Base-by-base conservation (phyloP, 2,888 invertebrate species). In the Spicauda simplicius region DNA sequence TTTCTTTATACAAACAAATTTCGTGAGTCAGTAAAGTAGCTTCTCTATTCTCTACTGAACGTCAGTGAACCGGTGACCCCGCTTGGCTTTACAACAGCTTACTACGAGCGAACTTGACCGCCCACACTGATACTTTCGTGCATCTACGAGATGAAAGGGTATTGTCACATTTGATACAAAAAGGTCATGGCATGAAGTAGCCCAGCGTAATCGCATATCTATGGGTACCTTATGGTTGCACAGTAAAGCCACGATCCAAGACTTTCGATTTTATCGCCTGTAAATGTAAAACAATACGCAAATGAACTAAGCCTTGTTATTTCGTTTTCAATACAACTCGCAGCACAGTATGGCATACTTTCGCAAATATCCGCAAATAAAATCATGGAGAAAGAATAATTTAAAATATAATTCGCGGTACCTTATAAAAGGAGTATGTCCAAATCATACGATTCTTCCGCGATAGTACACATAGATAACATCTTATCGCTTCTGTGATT, bases 101-200 rank as follows among this genome's bases (percentile, higher is more conserved):
- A 88, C 82, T 82, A 83, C 76, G 76, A 80, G 83, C 82, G 82
- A 89, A 89, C 91, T 86, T 86, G 90, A 86, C 87, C 90, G 90
- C 90, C 91, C 87, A 91, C 91, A 79, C 77, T 75, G 80, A 80
- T 70, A 72, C 76, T 76, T 71, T 74, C 71, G 62, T 73, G 71
- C 50, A 25, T 25, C 25, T 19, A 53, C 50, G 37, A 61, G 37
- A 66, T 61, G 55, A 55, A 50, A 61, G 55, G 33, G 60, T 25
- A 56, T 50, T 61, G 60, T 66, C 60, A 60, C 55, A 61, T 61
- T 60, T 56, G 55, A 37, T 66, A 61, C 60, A 48, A 66, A 58
- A 60, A 60, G 65, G 53, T 64, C 56, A 56, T 48, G 1, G 33
- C 64, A 64, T 57, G 25, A 57, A 58, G 58, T 61, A 67, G 56